Conservation (phyloP, 2,797 vertebrate genomes). For the Perodicticus potto region DNA sequence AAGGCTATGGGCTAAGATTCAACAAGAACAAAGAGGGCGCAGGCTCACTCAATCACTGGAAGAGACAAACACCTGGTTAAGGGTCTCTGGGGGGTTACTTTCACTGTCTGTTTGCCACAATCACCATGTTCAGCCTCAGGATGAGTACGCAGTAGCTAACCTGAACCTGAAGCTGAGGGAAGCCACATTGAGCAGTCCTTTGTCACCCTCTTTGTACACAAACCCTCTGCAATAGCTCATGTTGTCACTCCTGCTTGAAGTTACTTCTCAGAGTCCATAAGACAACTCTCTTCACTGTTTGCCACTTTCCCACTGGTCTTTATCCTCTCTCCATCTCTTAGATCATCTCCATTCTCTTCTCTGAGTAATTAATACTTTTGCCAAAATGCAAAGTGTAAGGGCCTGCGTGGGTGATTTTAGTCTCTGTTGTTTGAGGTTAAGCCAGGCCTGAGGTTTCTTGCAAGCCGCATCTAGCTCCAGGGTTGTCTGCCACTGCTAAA, state of each 20-base stretch:
- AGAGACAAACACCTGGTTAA: too few species aligned
- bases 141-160: too few species aligned
- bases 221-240: too few species aligned
- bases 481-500: background rate
- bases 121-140: background rate
- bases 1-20: background rate
- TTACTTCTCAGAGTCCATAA: too few species aligned
- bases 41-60: background rate
- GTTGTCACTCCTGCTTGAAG: too few species aligned
- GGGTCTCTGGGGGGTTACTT: background rate
- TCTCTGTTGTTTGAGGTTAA: background rate
- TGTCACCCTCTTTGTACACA: too few species aligned
- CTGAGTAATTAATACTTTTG: background rate
- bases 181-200: too few species aligned
- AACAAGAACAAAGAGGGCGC: background rate
- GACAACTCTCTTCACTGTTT: too few species aligned
- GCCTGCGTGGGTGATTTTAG: background rate
- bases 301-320: too few species aligned
- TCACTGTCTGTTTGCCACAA: background rate
- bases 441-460: background rate
- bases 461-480: background rate
- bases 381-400: background rate
- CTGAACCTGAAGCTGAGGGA: background rate
- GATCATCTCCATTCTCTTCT: background rate
- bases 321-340: too few species aligned